Evolutionary conservation across 2,797 vertebrate species (phyloP), one percentile per base, ranked within the genome.

Genomic region (Eremophila alpestris): DNA sequence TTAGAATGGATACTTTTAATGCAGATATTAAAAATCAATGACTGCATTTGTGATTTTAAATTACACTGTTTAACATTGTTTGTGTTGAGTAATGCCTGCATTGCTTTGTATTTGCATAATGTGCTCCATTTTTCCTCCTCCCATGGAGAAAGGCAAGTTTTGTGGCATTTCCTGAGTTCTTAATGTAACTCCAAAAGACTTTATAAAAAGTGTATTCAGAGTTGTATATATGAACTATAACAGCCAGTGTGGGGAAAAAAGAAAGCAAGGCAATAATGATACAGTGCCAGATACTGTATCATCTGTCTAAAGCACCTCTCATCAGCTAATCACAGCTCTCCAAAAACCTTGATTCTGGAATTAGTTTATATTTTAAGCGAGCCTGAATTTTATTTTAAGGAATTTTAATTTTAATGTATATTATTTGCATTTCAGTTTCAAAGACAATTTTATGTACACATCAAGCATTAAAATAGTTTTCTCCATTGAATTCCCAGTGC

Each of bases 21-120:
- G 71, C 74, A 94, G 78, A 69, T 97, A 94, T 95, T 97, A 96
- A 95, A 97, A 96, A 90, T 95, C 93, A 91, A 81, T 84, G 58
- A 75, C 82, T 95, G 80, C 94, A 48, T 95, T 94, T 89, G 24
- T 94, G 55, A 40, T 85, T 95, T 94, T 87, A 83, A 88, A 36
- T 78, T 73, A 60, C 34, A 59, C 40, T 93, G 74, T 62, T 95
- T 73, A 64, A 87, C 62, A 32, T 65, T 97, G 95, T 94, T 96
- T 94, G 85, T 62, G 43, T 85, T 91, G 82, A 89, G 55, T 62
- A 68, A 81, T 69, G 94, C 69, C n/a, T 75, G 20, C 62, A 15
- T 40, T 62, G 83, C 58, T 83, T 67, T 48, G 16, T 32, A 64
- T 95, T 96, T 81, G 49, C 76, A 78, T 93, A 81, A 93, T 52